Evolutionary conservation across 2,113 vertebrate species (phyloP), one percentile per base, ranked within the genome.

Genomic region (Meleagris gallopavo): DNA sequence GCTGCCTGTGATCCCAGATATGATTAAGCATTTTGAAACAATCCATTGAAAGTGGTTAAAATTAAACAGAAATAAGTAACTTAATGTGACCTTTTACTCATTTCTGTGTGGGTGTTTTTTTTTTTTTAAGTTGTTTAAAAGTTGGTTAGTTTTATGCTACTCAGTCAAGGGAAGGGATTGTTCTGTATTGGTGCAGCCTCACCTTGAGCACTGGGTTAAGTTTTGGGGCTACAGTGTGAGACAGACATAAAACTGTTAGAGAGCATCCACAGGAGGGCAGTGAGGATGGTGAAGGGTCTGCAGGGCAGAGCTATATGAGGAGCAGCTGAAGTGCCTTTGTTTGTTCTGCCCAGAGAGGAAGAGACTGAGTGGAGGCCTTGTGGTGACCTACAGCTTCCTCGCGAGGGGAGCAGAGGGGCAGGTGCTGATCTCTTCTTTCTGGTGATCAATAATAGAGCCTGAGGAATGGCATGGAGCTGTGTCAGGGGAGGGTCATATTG

Each of bases 61-160:
- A 77, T 92, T 24, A 65, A 90, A 85, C 52, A 91, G 72, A 81
- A 91, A 78, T 64, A 48, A 76, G 67, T 90, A 66, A 91, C 41
- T 83, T 55, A 83, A 55, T 36, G 30, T 45, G 65, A 86, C 77
- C 55, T 83, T 90, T 55, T 36, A 62, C 38, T 83, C 16, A 20
- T 29, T 65, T 61, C 11, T 69, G 34, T 3, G 18, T 19, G 48
- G 48, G 24, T 50, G 13, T 40, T 40, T 40, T 40, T 6, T 21
- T 62, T 32, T 67, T 76, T 43, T 1, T 66, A 38, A 1, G 36
- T 55, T 4, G 3, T 86, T 29, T 29, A 38, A 38, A 38, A 38
- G 9, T 83, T 80, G n/a, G 30, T 57, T n/a, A 32, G 18, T n/a
- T 19, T 20, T n/a, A 58, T n/a, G 32, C 55, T 58, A n/a, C 54